Base-by-base conservation (phyloP, 2,888 invertebrate species). In the Taenaris catops region DNA sequence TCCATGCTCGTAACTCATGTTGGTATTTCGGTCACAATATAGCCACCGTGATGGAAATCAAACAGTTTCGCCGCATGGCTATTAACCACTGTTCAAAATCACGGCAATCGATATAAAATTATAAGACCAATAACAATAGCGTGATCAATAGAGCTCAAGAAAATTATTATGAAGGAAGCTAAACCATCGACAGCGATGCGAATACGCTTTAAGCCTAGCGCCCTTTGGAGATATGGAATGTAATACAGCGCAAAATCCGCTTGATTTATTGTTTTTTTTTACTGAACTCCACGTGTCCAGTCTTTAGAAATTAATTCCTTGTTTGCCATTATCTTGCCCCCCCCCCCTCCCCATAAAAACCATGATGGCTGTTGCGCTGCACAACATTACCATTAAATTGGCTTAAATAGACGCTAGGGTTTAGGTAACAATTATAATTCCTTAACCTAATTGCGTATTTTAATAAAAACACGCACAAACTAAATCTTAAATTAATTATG, bases 371-470 rank as follows among this genome's bases (percentile, higher is more conserved):
- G n/a, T n/a, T n/a, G n/a, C n/a, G n/a, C n/a, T n/a, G n/a, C n/a
- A n/a, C n/a, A n/a, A n/a, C n/a, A n/a, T n/a, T n/a, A n/a, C n/a
- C n/a, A n/a, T n/a, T n/a, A 7, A 5, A 20, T 11, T 8, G 8
- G 19, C 4, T 21, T 7, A 23, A 9, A 16, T 19, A 23, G 31
- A 31, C 31, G 23, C 23, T 2, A 23, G 16, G 74, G 69, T 72
- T 74, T 78, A 79, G 83, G 83, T 84, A 84, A 83, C 81, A 73
- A 78, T 74, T 63, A 49, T 43, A 68, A 65, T 62, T 57, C 53
- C 70, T 71, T 72, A 75, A 65, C 40, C 76, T 81, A 83, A 64
- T 75, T 79, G 78, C 80, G 76, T 63, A 76, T 76, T 75, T 78
- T 67, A 63, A 70, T 73, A 64, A 74, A 79, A 76, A 79, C 72